Base-by-base conservation (phyloP, 2,797 vertebrate species). In the Anguilla megastoma region DNA sequence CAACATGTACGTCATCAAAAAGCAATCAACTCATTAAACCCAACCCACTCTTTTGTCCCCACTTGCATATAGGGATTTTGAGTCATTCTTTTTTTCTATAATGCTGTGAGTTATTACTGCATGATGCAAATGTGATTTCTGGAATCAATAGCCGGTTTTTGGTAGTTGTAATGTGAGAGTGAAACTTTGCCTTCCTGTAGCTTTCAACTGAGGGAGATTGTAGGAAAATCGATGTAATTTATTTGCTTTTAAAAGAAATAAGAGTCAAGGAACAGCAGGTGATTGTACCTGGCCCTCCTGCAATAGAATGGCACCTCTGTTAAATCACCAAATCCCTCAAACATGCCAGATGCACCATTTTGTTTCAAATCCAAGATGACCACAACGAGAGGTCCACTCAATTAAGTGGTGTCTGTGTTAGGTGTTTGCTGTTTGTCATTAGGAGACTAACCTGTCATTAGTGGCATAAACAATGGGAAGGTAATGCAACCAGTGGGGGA, bases 11-110 rank as follows among this genome's bases (percentile, higher is more conserved):
- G 27, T 87, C 87, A 66, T 85, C 87, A 85, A 71, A 85, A 88
- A 88, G 63, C 82, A 84, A 85, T 85, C 84, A 85, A 83, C 60
- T 56, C 87, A 69, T 84, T 71, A 88, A 56, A 60, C 84, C 76
- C 45, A 24, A 24, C 41, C 41, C 79, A 50, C 41, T 33, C 30
- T 87, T 87, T 87, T 45, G 56, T 82, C 45, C 79, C 86, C 76
- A 74, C 84, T 56, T 85, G 63, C 82, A 85, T 69, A 54, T 45
- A 9, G 63, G 79, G 21, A 24, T 9, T n/a, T 45, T 82, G 45
- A 48, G 79, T n/a, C 79, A 80, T 48, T 41, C 33, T 24, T 80
- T 45, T 82, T 82, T 82, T n/a, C 45, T 50, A 2, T 82, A 8
- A 24, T 82, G 79, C 45, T 3, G 56, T 50, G 41, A n/a, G 45